Conservation (phyloP, 2,797 vertebrate species). For the Tenualosa ilisha region DNA sequence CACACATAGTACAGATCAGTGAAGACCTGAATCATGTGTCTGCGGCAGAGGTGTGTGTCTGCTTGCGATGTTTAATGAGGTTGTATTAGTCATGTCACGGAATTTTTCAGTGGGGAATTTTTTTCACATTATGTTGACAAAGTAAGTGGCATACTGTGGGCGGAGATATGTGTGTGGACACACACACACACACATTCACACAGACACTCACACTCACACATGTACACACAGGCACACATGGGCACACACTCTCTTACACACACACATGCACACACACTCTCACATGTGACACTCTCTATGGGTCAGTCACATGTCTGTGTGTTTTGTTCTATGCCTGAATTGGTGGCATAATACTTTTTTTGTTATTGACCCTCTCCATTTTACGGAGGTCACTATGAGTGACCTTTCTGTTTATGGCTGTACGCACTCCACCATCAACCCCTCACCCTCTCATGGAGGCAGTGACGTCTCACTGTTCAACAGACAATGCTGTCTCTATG, state of each 20-base stretch:
- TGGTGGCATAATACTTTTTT: neutral
- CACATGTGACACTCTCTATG: neutral
- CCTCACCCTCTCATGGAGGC: neutral
- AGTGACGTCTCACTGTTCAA: neutral
- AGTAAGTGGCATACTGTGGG: neutral
- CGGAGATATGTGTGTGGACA: neutral
- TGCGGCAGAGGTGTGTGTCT: neutral
- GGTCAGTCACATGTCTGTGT: neutral
- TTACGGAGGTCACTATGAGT: slow-evolving; percentile 4
- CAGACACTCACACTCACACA: neutral
- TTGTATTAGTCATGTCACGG: neutral
- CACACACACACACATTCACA: neutral
- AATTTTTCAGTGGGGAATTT: neutral
- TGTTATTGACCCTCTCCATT: neutral
- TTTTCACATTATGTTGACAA: neutral
- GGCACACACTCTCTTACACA: neutral
- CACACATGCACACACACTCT: neutral
- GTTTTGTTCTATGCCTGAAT: neutral
- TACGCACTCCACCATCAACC: neutral
- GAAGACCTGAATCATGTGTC: neutral
- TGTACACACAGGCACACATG: neutral
- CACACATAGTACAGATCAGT: neutral
- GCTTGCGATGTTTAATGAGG: neutral
- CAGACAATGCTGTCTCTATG: neutral
- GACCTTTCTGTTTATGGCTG: neutral